These are phyloP conservation scores for Agonopterix heracliana DNA, from an alignment of 2,888 invertebrate species.

Conservation along the genomic window DNA sequence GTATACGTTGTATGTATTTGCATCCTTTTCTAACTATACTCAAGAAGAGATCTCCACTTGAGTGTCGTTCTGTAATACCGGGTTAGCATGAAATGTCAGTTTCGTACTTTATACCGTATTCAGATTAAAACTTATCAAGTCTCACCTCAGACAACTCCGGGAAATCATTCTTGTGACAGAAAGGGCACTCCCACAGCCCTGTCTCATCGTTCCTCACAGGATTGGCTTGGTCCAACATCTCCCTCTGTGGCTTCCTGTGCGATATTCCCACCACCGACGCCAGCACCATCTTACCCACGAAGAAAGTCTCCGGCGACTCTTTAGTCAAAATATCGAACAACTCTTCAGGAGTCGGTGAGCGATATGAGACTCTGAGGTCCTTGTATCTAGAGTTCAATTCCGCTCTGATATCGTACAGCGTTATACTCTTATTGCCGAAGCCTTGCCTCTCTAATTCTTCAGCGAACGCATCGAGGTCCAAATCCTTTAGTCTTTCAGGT, in stretches of 20 bases:
- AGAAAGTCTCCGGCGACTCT: slow-evolving; percentile 96
- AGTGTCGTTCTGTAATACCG: too few relatives aligned
- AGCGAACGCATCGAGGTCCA: slow-evolving; percentile 98
- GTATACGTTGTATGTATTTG: too few relatives aligned
- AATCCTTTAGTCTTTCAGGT: slow-evolving; percentile 94
- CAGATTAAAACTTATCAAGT: slow-evolving; percentile 11
- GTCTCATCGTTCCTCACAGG: slow-evolving; percentile 96
- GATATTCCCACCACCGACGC: slow-evolving; percentile 89
- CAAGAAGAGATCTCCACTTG: too few relatives aligned
- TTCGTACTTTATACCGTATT: too few relatives aligned
- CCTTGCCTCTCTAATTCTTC: slow-evolving; percentile 96
- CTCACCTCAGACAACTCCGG: slow-evolving; percentile 91
- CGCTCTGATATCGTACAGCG: slow-evolving; percentile 96
- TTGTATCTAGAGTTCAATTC: slow-evolving; percentile 96
- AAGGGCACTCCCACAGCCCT: slow-evolving; percentile 98
- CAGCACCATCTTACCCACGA: slow-evolving; percentile 89
- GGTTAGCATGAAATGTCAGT: too few relatives aligned
- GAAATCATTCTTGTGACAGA: slow-evolving; percentile 96
- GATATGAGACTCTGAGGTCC: slow-evolving; percentile 87
- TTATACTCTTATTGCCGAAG: slow-evolving; percentile 93
- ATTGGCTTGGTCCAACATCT: slow-evolving; percentile 96
- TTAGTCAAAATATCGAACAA: slow-evolving; percentile 96
- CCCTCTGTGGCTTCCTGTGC: slow-evolving; percentile 92
- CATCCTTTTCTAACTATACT: too few relatives aligned
- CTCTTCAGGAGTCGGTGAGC: slow-evolving; percentile 89